phyloP scores from a whole-genome alignment of 2,888 invertebrate species.

The Aethes cnicana region DNA sequence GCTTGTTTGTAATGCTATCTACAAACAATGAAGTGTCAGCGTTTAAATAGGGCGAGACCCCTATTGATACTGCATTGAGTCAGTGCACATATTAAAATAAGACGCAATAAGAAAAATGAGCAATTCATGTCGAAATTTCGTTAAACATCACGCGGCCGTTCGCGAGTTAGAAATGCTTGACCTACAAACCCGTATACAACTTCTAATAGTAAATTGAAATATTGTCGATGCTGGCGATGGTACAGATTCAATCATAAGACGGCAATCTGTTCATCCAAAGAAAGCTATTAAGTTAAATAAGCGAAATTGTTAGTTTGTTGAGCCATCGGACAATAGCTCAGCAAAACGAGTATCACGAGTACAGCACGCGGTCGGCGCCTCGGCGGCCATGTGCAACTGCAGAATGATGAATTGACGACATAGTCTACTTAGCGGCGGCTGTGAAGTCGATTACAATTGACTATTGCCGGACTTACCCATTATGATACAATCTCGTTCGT shows the following conservation, averaged over 20 bases:
- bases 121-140: not conserved
- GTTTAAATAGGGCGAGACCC: constrained; percentile 20
- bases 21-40: constrained; percentile 49
- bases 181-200: constrained; percentile 49
- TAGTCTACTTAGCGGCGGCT: constrained; percentile 57
- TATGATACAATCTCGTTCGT: constrained; percentile 69
- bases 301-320: constrained; percentile 26
- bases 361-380: constrained; percentile 41
- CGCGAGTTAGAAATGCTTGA: constrained; percentile 44
- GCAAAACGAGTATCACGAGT: constrained; percentile 40
- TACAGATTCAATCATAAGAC: not conserved
- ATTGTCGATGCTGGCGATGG: not conserved
- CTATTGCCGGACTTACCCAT: constrained; percentile 63
- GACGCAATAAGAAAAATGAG: not conserved
- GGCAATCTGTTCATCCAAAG: not conserved
- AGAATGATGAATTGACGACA: constrained; percentile 54
- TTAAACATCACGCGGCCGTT: constrained; percentile 23
- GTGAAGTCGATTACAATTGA: constrained; percentile 44
- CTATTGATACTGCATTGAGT: constrained; percentile 8
- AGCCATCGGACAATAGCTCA: constrained; percentile 35
- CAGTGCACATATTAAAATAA: constrained; percentile 5
- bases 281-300: constrained; percentile 7
- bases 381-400: constrained; percentile 48
- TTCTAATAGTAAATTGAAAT: constrained; percentile 7
- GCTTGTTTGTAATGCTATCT: constrained; percentile 47